Base-by-base conservation (phyloP, 2,888 invertebrate species). In the Colletes collaris region DNA sequence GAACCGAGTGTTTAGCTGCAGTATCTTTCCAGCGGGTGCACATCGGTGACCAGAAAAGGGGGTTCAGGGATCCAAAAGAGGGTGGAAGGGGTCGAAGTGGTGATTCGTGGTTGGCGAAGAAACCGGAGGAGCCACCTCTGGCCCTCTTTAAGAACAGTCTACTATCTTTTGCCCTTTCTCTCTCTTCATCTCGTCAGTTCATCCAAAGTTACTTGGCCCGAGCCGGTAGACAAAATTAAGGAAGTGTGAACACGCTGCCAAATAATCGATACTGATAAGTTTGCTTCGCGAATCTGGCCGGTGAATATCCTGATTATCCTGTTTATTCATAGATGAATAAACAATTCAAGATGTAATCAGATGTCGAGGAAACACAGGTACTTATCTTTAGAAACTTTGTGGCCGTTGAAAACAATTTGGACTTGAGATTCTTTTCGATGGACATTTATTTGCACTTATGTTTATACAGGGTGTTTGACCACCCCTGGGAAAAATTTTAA, bases 21-120 rank as follows among this genome's bases (percentile, higher is more conserved):
- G 91, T 90, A 91, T 91, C 91, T 90, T 91, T 91, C 91, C 91
- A 77, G 82, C 83, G 76, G 84, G 70, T 91, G 90, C 90, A 90
- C 91, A 89, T 89, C 86, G 86, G 86, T 88, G 88, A 90, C 90
- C 88, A 86, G 81, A 74, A 81, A 74, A 69, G 82, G 66, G 55
- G 66, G 76, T 59, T 35, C 10, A 35, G 60, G 65, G 68, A 74
- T 81, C 70, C 67, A 62, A 80, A 86, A 73, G 82, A 78, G 79
- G 75, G 77, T 71, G 62, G 69, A 70, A 70, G 68, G 60, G 60
- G 63, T 56, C 59, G 58, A 71, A 71, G 70, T 68, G 80, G 72
- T 75, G 82, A 76, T 80, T 84, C 74, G 86, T 62, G 85, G 83
- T 86, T 78, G 65, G 55, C 64, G 81, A 85, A 85, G 86, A 85